These are phyloP conservation scores for Galeopsomyia nigrocyanea DNA, from an alignment of 2,888 invertebrate genomes.

Conservation along the genomic window DNA sequence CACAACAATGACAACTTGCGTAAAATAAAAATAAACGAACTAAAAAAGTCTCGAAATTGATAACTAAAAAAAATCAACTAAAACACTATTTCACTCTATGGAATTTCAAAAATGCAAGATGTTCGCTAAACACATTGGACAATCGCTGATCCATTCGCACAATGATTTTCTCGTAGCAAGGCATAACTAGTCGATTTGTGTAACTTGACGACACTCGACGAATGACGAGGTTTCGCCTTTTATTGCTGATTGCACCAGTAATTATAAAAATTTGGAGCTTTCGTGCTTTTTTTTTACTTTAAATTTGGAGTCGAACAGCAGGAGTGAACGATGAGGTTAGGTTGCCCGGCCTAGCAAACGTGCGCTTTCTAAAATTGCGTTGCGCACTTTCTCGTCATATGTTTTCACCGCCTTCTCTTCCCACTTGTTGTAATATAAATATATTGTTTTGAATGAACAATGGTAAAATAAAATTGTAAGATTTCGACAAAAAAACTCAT, in stretches of 20 bases:
- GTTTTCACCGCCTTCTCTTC: too few species aligned
- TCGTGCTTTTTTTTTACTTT: too few species aligned
- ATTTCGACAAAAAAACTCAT: background rate
- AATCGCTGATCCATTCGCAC: conserved; percentile 43
- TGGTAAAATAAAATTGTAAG: too few species aligned
- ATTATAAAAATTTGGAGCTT: too few species aligned
- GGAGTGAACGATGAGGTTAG: conserved; percentile 27
- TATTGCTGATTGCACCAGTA: background rate
- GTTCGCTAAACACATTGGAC: conserved; percentile 56
- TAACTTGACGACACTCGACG: background rate
- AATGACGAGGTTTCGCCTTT: conserved; percentile 11
- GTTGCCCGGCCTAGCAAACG: background rate
- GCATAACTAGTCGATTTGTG: conserved; percentile 49
- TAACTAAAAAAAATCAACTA: background rate
- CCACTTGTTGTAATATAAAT: too few species aligned
- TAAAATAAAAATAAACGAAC: conserved; percentile 12
- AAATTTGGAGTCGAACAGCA: too few species aligned
- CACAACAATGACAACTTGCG: background rate
- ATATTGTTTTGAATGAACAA: too few species aligned
- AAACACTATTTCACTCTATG: conserved; percentile 64
- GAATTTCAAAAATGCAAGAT: conserved; percentile 60
- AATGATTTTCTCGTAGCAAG: conserved; percentile 48
- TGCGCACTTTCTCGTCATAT: too few species aligned
- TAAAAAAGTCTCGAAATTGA: conserved; percentile 10
- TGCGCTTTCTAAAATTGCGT: too few species aligned